A percentile compares a stretch with the other conserved stretches of the same genome.
Conservation (phyloP, 1,140 invertebrate species). For the Orchestia grillus region DNA sequence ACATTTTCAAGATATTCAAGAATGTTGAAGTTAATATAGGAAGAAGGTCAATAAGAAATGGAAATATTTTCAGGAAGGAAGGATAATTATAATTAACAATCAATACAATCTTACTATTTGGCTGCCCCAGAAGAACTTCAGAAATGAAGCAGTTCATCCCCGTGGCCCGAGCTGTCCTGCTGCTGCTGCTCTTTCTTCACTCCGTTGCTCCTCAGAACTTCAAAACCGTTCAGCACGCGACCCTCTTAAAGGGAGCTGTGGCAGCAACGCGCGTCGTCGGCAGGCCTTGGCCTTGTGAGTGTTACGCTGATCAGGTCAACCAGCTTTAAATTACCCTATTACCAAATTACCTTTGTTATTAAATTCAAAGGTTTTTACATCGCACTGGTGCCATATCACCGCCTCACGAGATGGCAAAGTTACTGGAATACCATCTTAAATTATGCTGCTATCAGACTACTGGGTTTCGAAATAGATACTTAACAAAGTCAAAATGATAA, state of each 20-base stretch:
- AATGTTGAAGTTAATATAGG: too few species aligned
- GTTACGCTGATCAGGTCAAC: neutral
- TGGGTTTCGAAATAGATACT: too few species aligned
- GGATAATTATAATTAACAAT: neutral
- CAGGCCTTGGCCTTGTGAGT: neutral
- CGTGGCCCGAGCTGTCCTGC: neutral
- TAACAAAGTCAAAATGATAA: too few species aligned
- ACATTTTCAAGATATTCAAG: too few species aligned
- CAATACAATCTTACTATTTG: neutral
- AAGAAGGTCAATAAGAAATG: too few species aligned
- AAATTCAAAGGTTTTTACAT: too few species aligned
- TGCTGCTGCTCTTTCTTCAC: neutral
- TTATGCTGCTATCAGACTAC: too few species aligned
- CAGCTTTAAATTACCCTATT: neutral
- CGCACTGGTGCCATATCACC: too few species aligned
- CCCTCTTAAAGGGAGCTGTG: neutral
- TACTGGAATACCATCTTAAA: too few species aligned
- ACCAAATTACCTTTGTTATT: too few species aligned
- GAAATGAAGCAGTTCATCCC: neutral
- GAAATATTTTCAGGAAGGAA: neutral
- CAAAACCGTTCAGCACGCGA: neutral
- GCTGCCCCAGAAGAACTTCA: neutral
- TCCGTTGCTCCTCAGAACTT: neutral
- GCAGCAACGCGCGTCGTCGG: neutral
- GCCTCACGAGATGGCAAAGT: too few species aligned